Percentiles rank a stretch among this genome's conserved stretches.
phyloP scores from a whole-genome alignment of 2,113 vertebrate species.

The Alethe diademata region DNA sequence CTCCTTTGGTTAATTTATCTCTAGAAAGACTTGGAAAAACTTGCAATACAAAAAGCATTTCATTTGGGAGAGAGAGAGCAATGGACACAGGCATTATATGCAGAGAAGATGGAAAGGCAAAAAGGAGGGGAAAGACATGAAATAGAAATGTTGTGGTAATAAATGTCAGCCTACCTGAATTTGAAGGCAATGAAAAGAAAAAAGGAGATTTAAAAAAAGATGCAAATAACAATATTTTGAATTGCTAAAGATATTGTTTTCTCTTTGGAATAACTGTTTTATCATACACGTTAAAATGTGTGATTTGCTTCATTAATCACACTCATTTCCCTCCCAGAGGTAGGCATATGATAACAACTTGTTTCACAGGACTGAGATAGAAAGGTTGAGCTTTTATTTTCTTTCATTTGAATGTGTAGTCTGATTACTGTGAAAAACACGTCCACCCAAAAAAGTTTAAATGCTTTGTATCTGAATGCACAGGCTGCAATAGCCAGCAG shows the following conservation, averaged over 20 bases:
- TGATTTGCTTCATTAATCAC: conserved; percentile 73
- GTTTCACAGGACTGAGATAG: conserved; percentile 34
- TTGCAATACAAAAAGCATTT: not conserved
- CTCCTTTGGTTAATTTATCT: not conserved
- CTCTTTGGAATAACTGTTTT: conserved; percentile 61
- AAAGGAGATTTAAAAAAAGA: conserved; percentile 30
- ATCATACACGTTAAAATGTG: conserved; percentile 64
- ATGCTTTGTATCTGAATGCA: conserved; percentile 16
- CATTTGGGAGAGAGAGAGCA: not conserved
- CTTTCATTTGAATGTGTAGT: conserved; percentile 23
- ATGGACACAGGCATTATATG: not conserved
- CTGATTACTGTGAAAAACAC: conserved; percentile 35
- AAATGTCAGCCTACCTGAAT: conserved; percentile 4
- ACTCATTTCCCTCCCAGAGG: conserved; percentile 60
- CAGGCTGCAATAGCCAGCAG: not conserved
- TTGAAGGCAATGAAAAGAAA: conserved; percentile 28
- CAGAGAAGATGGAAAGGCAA: conserved; percentile 42
- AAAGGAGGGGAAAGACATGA: not conserved
- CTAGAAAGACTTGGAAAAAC: not conserved
- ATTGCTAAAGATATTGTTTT: conserved; percentile 63
- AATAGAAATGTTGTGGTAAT: conserved; percentile 1
- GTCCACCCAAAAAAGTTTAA: conserved; percentile 13
- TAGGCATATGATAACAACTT: conserved; percentile 35
- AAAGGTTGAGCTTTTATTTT: conserved; percentile 44
- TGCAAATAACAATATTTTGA: conserved; percentile 51